These are phyloP conservation scores for Tetragnatha montana DNA, from an alignment of 2,888 invertebrate genomes.

Conservation along the genomic window DNA sequence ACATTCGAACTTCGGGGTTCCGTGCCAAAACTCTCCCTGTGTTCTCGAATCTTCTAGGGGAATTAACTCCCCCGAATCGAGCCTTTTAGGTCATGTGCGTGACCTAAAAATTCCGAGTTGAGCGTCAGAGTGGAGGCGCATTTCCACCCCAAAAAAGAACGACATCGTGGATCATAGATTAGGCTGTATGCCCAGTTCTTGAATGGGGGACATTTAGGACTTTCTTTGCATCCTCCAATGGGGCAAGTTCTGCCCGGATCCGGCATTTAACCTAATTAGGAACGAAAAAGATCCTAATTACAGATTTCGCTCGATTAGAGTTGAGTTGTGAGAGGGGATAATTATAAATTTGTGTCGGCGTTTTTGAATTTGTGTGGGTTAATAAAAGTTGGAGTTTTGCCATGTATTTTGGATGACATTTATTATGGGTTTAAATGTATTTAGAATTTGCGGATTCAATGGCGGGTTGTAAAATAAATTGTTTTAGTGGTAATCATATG, in stretches of 20 bases:
- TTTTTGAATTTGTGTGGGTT: not conserved
- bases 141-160: conserved; percentile 20
- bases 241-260: conserved; percentile 2
- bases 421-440: too few species aligned
- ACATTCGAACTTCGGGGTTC: conserved; percentile 14
- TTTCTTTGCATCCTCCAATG: conserved; percentile 33
- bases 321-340: not conserved
- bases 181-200: conserved; percentile 48
- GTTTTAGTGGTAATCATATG: not conserved
- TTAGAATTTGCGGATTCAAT: not conserved
- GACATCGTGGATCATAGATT: conserved; percentile 39
- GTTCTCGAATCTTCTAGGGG: conserved; percentile 45
- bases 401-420: not conserved
- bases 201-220: conserved; percentile 3
- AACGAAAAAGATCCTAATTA: conserved; percentile 6
- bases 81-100: conserved; percentile 30
- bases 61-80: conserved; percentile 23
- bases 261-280: conserved; percentile 42
- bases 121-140: conserved; percentile 36
- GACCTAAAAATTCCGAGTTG: conserved; percentile 63
- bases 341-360: not conserved
- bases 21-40: conserved; percentile 50
- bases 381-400: conserved; percentile 1
- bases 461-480: not conserved
- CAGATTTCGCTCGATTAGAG: not conserved